Conservation (phyloP, 2,113 vertebrate genomes). For the Benitochromis conjunctus region DNA sequence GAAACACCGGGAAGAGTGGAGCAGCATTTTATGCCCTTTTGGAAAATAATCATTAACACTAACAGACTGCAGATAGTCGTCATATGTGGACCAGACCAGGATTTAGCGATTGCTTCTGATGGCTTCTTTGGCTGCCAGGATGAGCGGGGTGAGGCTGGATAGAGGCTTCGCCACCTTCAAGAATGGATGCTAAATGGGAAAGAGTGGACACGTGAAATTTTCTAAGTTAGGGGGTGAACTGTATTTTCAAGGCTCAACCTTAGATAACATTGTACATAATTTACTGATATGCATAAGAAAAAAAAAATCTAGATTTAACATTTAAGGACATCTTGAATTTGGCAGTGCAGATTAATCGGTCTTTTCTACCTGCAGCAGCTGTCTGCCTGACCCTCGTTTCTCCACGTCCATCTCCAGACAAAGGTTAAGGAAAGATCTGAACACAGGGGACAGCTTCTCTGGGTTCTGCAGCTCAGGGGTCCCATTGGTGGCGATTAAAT, state of each 20-base stretch:
- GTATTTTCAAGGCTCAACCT: background rate
- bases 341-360: background rate
- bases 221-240: background rate
- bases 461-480: constrained; percentile 78
- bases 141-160: constrained; percentile 76
- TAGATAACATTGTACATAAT: background rate
- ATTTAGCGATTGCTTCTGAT: constrained; percentile 73
- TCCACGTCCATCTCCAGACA: constrained; percentile 79
- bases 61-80: background rate
- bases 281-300: background rate
- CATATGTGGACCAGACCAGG: background rate
- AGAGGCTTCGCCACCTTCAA: constrained; percentile 75
- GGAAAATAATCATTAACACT: background rate
- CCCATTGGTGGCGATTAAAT: constrained; percentile 78
- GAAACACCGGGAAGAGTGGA: background rate
- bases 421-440: constrained; percentile 72
- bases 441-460: constrained; percentile 74
- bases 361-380: constrained; percentile 69
- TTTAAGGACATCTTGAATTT: background rate
- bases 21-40: background rate
- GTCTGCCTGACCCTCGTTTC: constrained; percentile 72
- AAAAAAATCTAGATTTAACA: background rate
- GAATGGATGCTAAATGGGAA: constrained; percentile 66
- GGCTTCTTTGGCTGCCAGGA: constrained; percentile 76
- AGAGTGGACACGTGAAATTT: background rate